Evolutionary conservation across 2,888 invertebrate genomes (phyloP).

Genomic region (Acholoe squamosa): DNA sequence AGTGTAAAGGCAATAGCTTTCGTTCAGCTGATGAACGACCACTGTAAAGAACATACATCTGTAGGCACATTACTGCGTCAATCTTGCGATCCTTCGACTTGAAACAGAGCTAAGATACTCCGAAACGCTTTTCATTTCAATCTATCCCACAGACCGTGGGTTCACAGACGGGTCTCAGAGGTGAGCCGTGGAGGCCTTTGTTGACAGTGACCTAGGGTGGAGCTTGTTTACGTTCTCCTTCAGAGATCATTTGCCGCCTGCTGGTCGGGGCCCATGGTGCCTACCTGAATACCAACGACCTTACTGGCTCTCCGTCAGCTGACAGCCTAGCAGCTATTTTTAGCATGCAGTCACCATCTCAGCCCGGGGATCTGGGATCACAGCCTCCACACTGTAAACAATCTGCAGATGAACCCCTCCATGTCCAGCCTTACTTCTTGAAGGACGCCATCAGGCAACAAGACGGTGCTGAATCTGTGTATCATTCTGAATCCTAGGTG

Average conservation of each 20-base stretch:
- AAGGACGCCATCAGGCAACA: too few species aligned
- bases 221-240: not conserved
- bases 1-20: too few species aligned
- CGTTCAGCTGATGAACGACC: too few species aligned
- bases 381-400: not conserved
- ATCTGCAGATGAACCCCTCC: not conserved
- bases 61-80: too few species aligned
- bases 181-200: not conserved
- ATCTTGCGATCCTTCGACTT: too few species aligned
- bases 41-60: too few species aligned
- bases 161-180: too few species aligned
- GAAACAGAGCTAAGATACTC: too few species aligned
- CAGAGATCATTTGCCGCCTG: not conserved
- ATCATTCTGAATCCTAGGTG: too few species aligned
- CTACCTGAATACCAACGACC: slow-evolving; percentile 19
- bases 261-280: not conserved
- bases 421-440: not conserved
- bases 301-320: not conserved
- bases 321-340: not conserved
- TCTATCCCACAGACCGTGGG: too few species aligned
- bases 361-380: not conserved
- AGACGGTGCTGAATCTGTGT: too few species aligned
- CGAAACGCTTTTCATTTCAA: too few species aligned
- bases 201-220: slow-evolving; percentile 1
- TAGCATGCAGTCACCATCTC: not conserved